Percentiles rank a stretch among this genome's conserved stretches.
Conservation (phyloP, 2,113 vertebrate species). For the Odocoileus virginianus region DNA sequence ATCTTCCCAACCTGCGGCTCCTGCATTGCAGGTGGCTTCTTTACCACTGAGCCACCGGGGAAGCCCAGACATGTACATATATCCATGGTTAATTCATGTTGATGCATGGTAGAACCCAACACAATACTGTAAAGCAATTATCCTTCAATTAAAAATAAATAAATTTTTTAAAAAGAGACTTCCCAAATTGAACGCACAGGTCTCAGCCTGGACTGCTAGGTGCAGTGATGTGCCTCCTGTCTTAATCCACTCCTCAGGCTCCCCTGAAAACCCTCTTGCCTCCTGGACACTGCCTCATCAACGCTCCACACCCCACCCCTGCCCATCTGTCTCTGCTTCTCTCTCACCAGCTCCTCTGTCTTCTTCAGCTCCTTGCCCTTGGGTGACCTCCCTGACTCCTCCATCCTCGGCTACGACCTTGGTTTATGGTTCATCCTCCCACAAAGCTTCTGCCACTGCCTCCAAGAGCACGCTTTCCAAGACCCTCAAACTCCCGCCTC, state of each 20-base stretch:
- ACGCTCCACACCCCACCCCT: not conserved
- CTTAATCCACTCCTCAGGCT: not conserved
- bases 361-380: not conserved
- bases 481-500: not conserved
- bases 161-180: not conserved
- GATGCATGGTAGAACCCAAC: not conserved
- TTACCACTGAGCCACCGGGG: not conserved
- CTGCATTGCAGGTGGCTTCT: not conserved
- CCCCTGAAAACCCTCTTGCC: not conserved
- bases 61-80: not conserved
- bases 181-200: not conserved
- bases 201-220: not conserved
- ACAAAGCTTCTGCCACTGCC: not conserved
- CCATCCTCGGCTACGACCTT: not conserved
- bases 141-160: not conserved
- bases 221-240: fast-evolving
- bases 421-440: not conserved
- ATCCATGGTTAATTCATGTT: not conserved
- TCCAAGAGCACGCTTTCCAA: not conserved
- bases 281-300: not conserved
- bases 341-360: not conserved
- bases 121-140: not conserved
- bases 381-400: not conserved
- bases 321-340: not conserved
- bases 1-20: not conserved